Base-by-base conservation (phyloP, 2,888 invertebrate genomes). In the Exocentrus adspersus region DNA sequence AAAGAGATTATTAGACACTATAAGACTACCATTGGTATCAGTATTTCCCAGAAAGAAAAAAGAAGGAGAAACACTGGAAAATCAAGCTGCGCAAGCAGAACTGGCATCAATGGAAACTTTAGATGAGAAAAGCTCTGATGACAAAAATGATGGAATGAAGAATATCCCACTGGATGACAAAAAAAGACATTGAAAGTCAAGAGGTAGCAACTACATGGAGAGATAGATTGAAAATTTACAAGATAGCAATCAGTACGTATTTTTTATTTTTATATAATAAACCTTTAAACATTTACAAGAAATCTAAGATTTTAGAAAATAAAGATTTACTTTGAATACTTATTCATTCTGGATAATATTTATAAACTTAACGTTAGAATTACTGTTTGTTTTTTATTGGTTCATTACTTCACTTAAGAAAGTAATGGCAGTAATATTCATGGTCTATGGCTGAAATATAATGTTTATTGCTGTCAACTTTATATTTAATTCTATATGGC, bases 91-190 rank as follows among this genome's bases (percentile, higher is more conserved):
- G 4, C 87, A 88, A 77, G 92, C 91, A 4, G 89, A 91, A 16
- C 84, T 93, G 53, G 93, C 93, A 1, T 93, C 93, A 4, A 90
- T 91, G 87, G 93, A 93, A 81, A 93, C 93, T 0, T 83, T 93
- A 45, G 93, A 92, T 77, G 93, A 93, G 73, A 89, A 89, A 70
- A 81, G 86, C 14, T 85, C 88, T 58, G 87, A 88, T 12, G 90
- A 89, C 59, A 88, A 87, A 64, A 89, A 89, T 75, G 91, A 91
- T 77, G 92, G 66, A 10, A 86, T 92, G 85, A 92, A 91, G 79
- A 91, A 88, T 72, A 86, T 92, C 4, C 89, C 91, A 78, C 80
- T 90, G 63, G 90, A 90, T 71, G 87, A 87, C 60, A 82, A 87
- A 52, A n/a, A 86, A 87, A 79, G 86, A 75, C 43, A 83, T 85